Evolutionary conservation across 2,888 invertebrate species (phyloP), one percentile per base, ranked within the genome.

Genomic region (Drosophila borealis): DNA sequence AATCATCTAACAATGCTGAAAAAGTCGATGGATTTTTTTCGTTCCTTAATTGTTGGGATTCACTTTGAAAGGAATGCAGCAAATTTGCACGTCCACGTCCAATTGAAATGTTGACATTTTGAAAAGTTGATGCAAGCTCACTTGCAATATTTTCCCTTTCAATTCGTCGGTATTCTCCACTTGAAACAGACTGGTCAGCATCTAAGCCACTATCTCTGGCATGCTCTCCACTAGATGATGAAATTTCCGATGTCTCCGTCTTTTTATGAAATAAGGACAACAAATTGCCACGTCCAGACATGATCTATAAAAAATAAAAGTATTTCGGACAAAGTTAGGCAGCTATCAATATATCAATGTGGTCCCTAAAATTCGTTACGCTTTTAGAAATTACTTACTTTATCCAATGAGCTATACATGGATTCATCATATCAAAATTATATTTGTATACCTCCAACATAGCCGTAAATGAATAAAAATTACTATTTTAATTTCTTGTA

Each of bases 81-180:
- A 83, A 25, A n/a, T 57, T 14, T 13, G 69, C 84, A 3, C 70
- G 74, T 1, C 89, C 89, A 14, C 89, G 80, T 14, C 89, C 89
- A 44, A 49, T 48, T 1, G 84, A 57, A 14, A 82, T 25, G n/a
- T 25, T 69, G 0, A 71, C 13, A 41, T 63, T 68, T 37, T 70
- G 45, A 19, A 80, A 14, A 13, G 59, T 11, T 39, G 29, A 17
- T 17, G 57, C 19, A 13, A 82, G 34, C 3, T 85, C 73, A 42
- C 14, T 57, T 14, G 34, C 46, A 37, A 55, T 54, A 14, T 25
- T 36, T 2, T 60, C 33, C 14, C 41, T 41, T 1, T 29, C 33
- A n/a, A 25, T 13, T 34, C n/a, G 56, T 6, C 46, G 25, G 63
- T 42, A 53, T 19, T 69, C 66, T 21, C 25, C 59, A 42, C 69